These are phyloP conservation scores for Eulemur coronatus DNA, from an alignment of 2,797 vertebrate genomes.

Conservation along the genomic window DNA sequence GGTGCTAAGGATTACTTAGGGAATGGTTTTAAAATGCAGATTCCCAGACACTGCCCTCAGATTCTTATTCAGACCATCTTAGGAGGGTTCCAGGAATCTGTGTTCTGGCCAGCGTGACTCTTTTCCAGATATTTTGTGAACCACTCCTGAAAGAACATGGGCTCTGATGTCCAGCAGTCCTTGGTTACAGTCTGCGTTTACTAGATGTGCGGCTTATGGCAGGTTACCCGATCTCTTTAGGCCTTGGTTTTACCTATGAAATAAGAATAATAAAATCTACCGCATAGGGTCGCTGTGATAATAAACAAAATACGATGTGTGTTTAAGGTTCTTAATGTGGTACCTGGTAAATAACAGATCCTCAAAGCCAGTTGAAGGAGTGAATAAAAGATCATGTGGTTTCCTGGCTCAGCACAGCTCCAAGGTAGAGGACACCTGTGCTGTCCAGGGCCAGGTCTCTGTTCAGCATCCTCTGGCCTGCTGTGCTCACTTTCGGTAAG, in stretches of 20 bases:
- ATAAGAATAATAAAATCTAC: background rate
- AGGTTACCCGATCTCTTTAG: background rate
- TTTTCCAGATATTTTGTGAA: background rate
- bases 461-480: background rate
- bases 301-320: background rate
- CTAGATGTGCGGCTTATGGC: background rate
- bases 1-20: background rate
- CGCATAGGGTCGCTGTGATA: background rate
- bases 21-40: background rate
- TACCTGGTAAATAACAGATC: background rate
- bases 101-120: background rate
- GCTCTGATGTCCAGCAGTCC: background rate
- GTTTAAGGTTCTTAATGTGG: background rate
- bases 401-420: background rate
- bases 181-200: background rate
- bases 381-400: background rate
- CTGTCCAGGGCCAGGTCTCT: background rate
- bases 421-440: background rate
- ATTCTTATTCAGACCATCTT: background rate
- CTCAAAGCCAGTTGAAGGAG: background rate
- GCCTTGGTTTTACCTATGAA: background rate
- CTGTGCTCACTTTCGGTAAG: background rate
- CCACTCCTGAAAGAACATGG: background rate
- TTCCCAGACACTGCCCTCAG: background rate
- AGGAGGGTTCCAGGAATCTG: background rate